Base-by-base conservation (phyloP, 2,888 invertebrate genomes). In the Drosophila demipolita region DNA sequence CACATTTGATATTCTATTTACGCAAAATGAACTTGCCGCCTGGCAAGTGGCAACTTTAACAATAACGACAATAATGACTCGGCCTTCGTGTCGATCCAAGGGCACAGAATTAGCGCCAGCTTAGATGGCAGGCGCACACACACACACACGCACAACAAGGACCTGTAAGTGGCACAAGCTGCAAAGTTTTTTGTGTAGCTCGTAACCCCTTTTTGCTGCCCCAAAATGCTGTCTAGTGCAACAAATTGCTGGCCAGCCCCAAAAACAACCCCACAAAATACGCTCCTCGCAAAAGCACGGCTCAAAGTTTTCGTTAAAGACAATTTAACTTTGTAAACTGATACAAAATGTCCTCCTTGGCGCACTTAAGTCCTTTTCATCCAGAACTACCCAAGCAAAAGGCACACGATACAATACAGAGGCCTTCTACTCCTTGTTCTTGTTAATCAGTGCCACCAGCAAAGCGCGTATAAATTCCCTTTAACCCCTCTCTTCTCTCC, bases 241-340 rank as follows among this genome's bases (percentile, higher is more conserved):
- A 82, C 83, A 83, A 83, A 78, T 84, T 82, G 82, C 75, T 82
- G 77, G 40, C 40, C 76, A 65, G 32, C 50, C 45, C 32, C 15
- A 4, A 29, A 40, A 23, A 15, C 8, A 45, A 23, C 45, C 45
- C 23, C 15, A 17, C 38, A 38, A 38, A 38, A 38, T 17, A 38
- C 38, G 38, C 38, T 8, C 17, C 49, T 33, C 26, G 15, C 35
- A 29, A 15, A 81, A 81, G 81, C 70, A 75, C 71, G 58, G 59
- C 68, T 70, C 80, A 33, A 87, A 82, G 73, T 89, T 89, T 87
- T 83, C 88, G 87, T 87, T 89, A 79, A 85, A 87, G 87, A 87
- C 87, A 87, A 87, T 87, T 87, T 87, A 89, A 87, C 87, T 87
- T 87, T 87, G 89, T 81, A 87, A 87, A 89, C 87, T 89, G 88